A percentile compares a stretch with the other conserved stretches of the same genome.
Conservation (phyloP, 2,113 vertebrate species). For the Jaculus jaculus region DNA sequence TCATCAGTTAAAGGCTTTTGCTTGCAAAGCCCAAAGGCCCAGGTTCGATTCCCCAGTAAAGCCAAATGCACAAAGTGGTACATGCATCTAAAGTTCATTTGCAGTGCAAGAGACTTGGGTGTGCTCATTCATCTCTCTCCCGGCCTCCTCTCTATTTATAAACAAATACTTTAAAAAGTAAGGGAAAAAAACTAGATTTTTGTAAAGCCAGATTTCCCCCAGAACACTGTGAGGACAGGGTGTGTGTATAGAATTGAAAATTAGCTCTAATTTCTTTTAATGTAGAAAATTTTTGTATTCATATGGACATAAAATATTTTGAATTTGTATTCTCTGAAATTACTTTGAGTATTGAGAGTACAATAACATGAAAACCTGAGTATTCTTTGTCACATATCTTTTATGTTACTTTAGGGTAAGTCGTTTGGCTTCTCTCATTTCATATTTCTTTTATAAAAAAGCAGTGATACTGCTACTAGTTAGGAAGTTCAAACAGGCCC, state of each 20-base stretch:
- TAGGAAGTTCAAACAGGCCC: not conserved
- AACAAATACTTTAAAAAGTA: too few species aligned
- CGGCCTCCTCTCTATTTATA: too few species aligned
- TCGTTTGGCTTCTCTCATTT: not conserved
- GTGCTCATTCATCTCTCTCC: too few species aligned
- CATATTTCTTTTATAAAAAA: constrained; percentile 8
- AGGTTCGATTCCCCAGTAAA: too few species aligned
- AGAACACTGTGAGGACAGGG: not conserved
- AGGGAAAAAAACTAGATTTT: not conserved
- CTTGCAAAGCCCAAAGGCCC: too few species aligned
- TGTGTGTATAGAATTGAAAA: not conserved
- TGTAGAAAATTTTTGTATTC: too few species aligned
- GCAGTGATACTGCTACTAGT: not conserved
- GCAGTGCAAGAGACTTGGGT: too few species aligned
- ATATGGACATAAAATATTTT: constrained; percentile 4
- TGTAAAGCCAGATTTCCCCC: not conserved
- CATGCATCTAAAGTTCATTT: too few species aligned
- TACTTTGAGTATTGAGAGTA: not conserved
- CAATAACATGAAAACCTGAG: not conserved
- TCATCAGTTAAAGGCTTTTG: too few species aligned
- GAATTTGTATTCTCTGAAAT: constrained; percentile 28
- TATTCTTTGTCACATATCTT: not conserved
- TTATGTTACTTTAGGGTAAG: not conserved
- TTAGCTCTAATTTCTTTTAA: not conserved
- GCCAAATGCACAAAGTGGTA: too few species aligned